phyloP scores from a whole-genome alignment of 2,113 vertebrate genomes.

The Mastomys natalensis region DNA sequence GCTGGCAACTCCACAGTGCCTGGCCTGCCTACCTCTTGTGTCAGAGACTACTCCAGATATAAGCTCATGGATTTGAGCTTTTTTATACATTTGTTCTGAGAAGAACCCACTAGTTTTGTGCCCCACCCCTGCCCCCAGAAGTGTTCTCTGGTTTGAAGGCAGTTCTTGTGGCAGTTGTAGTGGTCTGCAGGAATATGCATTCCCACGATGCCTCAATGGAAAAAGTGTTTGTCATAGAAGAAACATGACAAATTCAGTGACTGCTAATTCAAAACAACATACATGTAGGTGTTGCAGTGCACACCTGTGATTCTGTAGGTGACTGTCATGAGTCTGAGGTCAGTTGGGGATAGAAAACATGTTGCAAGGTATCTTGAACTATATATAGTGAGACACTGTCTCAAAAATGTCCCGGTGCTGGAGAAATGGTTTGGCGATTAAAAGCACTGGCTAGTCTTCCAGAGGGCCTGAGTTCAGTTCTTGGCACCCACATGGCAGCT shows the following conservation, averaged over 20 bases:
- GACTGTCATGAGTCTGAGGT: neutral
- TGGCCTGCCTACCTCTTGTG: neutral
- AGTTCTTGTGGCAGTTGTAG: neutral
- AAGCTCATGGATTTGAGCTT: neutral
- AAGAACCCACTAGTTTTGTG: neutral
- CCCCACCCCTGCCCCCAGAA: neutral
- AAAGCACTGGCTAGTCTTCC: neutral
- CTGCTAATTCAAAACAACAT: neutral
- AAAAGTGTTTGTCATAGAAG: constrained; percentile 15
- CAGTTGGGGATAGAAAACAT: neutral
- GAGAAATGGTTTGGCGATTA: neutral
- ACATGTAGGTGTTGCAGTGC: neutral
- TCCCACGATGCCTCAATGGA: neutral
- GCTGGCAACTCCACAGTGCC: neutral
- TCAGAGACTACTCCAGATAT: neutral
- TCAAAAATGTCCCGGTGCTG: neutral
- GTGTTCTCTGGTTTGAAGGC: neutral
- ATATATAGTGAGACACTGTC: neutral
- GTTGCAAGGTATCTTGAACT: neutral
- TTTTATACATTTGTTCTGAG: constrained; percentile 6
- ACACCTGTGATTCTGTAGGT: neutral
- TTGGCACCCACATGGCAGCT: neutral
- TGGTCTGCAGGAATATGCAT: neutral
- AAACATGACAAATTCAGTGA: neutral
- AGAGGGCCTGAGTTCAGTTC: neutral